Percentiles rank a stretch among this genome's conserved stretches.
Conservation (phyloP, 1,140 invertebrate species). For the Brachionus sp. region DNA sequence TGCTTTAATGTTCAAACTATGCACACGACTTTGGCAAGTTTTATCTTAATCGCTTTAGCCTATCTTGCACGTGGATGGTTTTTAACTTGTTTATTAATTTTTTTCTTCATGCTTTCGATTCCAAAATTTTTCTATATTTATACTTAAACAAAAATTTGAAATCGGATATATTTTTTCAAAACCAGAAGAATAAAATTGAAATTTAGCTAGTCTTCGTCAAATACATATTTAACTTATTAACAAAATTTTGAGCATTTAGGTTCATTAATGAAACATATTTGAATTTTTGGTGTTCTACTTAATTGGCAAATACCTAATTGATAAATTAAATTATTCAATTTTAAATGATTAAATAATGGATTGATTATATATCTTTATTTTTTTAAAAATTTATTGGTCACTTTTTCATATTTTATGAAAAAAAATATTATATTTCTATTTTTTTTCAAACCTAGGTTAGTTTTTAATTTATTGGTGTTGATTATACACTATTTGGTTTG, state of each 20-base stretch:
- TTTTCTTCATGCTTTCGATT: not conserved
- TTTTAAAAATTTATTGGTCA: not conserved
- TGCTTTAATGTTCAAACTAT: not conserved
- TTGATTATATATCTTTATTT: not conserved
- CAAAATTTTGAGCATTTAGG: not conserved
- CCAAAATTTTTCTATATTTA: not conserved
- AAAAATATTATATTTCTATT: not conserved
- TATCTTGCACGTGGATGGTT: conserved; percentile 34
- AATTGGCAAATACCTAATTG: not conserved
- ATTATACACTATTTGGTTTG: not conserved
- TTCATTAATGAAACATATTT: conserved; percentile 37
- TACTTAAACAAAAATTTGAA: not conserved
- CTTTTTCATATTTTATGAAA: not conserved
- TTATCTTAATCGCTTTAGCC: conserved; percentile 36
- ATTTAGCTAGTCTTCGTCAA: not conserved
- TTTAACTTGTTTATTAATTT: conserved; percentile 22
- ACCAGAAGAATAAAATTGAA: not conserved
- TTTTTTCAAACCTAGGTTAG: not conserved
- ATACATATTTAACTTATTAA: not conserved
- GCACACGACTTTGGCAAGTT: not conserved
- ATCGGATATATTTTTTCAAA: not conserved
- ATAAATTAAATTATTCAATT: conserved; percentile 33
- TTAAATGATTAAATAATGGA: conserved; percentile 24
- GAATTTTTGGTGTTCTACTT: conserved; percentile 6
- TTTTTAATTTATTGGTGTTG: not conserved